These are phyloP conservation scores for Eutolmus rufibarbis DNA, from an alignment of 2,888 invertebrate species.

Conservation along the genomic window DNA sequence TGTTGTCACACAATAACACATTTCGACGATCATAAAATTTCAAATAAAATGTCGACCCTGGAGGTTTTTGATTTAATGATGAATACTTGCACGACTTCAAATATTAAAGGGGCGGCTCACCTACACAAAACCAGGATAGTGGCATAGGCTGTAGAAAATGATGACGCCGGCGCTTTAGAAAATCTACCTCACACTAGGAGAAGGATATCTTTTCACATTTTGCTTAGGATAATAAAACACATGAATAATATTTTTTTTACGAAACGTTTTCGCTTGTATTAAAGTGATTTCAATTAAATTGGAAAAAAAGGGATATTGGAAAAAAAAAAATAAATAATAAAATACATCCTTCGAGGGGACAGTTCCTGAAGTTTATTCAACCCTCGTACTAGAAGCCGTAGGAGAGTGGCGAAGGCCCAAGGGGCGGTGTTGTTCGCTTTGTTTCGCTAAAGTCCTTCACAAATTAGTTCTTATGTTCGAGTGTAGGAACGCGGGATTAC, in stretches of 20 bases:
- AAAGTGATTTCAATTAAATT: neutral
- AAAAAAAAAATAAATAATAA: neutral
- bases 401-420: neutral
- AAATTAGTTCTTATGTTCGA: conserved; percentile 7
- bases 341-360: neutral
- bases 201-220: neutral
- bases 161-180: neutral
- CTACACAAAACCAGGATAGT: neutral
- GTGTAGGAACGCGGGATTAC: neutral
- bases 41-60: too few relatives aligned
- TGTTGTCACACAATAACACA: too few relatives aligned
- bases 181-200: too few relatives aligned
- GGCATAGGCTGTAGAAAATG: neutral
- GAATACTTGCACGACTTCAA: neutral
- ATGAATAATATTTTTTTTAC: neutral
- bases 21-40: too few relatives aligned
- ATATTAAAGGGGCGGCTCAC: neutral
- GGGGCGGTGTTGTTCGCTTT: neutral
- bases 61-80: too few relatives aligned
- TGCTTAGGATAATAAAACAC: neutral
- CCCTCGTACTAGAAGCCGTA: neutral
- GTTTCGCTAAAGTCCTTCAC: neutral
- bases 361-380: conserved; percentile 4
- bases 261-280: neutral
- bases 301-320: neutral